Evolutionary conservation across 2,797 vertebrate genomes (phyloP), one percentile per base, ranked within the genome.

Genomic region (Ctenochaetus hawaiiensis): DNA sequence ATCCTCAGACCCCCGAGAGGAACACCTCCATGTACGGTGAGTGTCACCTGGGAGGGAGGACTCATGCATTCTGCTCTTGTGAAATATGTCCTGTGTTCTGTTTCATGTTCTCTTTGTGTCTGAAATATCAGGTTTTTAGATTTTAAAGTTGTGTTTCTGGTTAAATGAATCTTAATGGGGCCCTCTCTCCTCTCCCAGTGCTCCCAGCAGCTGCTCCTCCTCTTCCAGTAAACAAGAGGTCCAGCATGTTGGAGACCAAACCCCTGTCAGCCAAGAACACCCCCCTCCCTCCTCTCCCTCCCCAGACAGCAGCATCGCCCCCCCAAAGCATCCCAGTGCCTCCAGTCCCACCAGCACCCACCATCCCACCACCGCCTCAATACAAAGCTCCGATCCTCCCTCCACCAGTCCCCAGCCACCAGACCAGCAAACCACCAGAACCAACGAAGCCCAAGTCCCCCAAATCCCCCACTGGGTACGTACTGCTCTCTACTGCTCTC

Each of bases 11-110:
- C 64, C 96, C 96, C 45, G 96, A 97, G 90, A 96, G 92, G 66
- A 95, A 96, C 93, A 93, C 93, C 53, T 96, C 96, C 82, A 94
- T 95, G 73, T 95, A 94, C 87, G 97, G 98, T 99, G 95, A 94
- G 96, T 94, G 4, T 8, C 44, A 9, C 54, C 52, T 69, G 26
- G 26, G 26, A 26, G 26, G 26, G 26, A 26, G 26, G 26, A 26
- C 26, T 26, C 4, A 26, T 26, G 9, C n/a, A 48, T 48, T n/a
- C 47, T 48, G 34, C 39, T 20, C 37, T 11, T 6, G 34, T 39
- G 57, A 59, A 9, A 23, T 5, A 11, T 5, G 41, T 20, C 41
- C n/a, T 48, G 18, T 48, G 5, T n/a, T n/a, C 17, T n/a, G 2
- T n/a, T 41, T 41, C 9, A 41, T 41, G 39, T 41, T 41, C 39